phyloP scores from a whole-genome alignment of 2,113 vertebrate genomes.

The Callopanchax toddi region DNA sequence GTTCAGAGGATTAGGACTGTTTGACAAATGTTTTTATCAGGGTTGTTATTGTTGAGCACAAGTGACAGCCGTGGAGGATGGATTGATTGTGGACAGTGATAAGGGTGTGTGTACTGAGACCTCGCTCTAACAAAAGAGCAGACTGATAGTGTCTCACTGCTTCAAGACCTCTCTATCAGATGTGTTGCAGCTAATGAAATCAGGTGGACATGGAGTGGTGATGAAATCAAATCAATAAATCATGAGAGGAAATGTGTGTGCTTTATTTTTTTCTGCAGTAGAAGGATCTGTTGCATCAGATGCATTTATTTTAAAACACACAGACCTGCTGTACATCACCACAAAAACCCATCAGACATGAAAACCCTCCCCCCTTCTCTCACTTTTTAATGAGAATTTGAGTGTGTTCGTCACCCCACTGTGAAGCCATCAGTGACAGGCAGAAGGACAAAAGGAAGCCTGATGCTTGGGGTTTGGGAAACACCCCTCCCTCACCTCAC shows the following conservation, averaged over 20 bases:
- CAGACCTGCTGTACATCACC: conserved; percentile 8
- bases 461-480: conserved; percentile 58
- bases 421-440: conserved; percentile 73
- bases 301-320: neutral
- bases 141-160: conserved; percentile 32
- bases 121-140: conserved; percentile 51
- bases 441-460: conserved; percentile 77
- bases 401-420: conserved; percentile 70
- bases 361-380: conserved; percentile 42
- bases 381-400: conserved; percentile 79
- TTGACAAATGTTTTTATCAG: conserved; percentile 18
- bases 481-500: conserved; percentile 23
- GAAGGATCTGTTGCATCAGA: too few relatives aligned
- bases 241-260: conserved; percentile 9
- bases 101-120: neutral
- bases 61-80: conserved; percentile 17
- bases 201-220: conserved; percentile 55
- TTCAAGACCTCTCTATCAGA: conserved; percentile 57
- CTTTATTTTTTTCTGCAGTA: neutral
- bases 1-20: conserved; percentile 16
- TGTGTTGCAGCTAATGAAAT: conserved; percentile 71
- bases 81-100: conserved; percentile 22
- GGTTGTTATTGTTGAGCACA: conserved; percentile 25
- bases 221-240: conserved; percentile 74
- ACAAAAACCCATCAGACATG: conserved; percentile 39